Percentiles rank a stretch among this genome's conserved stretches.
Conservation (phyloP, 2,888 invertebrate species). For the Phragmatobia fuliginosa region DNA sequence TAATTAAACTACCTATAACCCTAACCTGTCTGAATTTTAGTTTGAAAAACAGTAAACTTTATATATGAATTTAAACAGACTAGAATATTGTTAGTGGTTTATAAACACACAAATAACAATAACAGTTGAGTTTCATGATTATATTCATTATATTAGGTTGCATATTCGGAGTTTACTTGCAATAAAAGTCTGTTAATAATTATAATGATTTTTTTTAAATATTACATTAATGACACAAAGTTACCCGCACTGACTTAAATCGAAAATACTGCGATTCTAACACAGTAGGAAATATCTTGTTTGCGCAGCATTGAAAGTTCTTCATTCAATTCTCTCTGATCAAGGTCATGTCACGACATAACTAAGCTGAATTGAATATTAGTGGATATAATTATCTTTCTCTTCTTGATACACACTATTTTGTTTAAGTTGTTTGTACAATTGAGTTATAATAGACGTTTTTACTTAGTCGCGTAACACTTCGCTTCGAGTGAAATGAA, state of each 20-base stretch:
- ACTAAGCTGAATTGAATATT: slow-evolving; percentile 46
- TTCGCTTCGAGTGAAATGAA: slow-evolving; percentile 69
- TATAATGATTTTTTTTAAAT: background rate
- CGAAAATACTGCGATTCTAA: background rate
- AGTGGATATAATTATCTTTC: slow-evolving; percentile 22
- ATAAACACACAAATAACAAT: background rate
- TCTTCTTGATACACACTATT: slow-evolving; percentile 49
- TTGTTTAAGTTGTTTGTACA: slow-evolving; percentile 7
- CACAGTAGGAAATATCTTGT: background rate
- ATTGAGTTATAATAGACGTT: slow-evolving; percentile 22
- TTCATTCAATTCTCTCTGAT: slow-evolving; percentile 51
- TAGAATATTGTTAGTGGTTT: no score
- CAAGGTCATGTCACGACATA: slow-evolving; percentile 73
- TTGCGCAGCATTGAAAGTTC: slow-evolving; percentile 24
- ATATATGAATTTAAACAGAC: no score
- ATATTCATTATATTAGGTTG: background rate
- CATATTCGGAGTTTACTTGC: background rate
- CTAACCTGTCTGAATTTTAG: no score
- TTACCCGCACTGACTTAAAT: slow-evolving; percentile 1
- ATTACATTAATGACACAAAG: background rate
- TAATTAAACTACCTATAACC: no score
- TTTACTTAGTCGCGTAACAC: slow-evolving; percentile 50
- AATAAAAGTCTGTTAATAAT: background rate
- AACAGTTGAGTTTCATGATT: background rate
- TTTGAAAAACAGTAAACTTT: no score